Percentiles rank a stretch among this genome's conserved stretches.
phyloP scores from a whole-genome alignment of 2,888 invertebrate genomes.

The Diloba caeruleocephala region DNA sequence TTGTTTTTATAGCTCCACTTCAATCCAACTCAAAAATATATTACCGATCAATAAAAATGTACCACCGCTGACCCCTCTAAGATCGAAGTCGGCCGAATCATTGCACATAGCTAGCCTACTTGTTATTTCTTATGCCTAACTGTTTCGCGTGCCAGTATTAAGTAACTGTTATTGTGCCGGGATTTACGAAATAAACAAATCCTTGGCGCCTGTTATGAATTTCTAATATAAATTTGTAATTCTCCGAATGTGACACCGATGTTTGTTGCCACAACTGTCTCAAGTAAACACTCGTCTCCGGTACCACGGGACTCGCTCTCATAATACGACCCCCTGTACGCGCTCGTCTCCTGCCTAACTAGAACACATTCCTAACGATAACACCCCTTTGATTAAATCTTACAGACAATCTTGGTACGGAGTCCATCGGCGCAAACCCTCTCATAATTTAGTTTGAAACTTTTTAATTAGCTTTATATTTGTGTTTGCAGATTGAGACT shows the following conservation, averaged over 20 bases:
- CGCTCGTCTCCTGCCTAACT: slow-evolving; percentile 45
- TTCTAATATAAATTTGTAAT: slow-evolving; percentile 87
- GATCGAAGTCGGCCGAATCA: slow-evolving; percentile 22
- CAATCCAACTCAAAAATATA: slow-evolving; percentile 56
- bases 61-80: slow-evolving; percentile 29
- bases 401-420: slow-evolving; percentile 84
- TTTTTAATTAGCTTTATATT: slow-evolving; percentile 90
- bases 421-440: slow-evolving; percentile 85
- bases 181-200: slow-evolving; percentile 82
- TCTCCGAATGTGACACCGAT: slow-evolving; percentile 84
- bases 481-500: slow-evolving; percentile 89
- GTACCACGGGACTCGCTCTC: slow-evolving; percentile 71
- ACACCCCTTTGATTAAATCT: slow-evolving; percentile 83
- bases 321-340: slow-evolving; percentile 46
- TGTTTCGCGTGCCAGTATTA: slow-evolving; percentile 65
- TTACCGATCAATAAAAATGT: slow-evolving; percentile 48
- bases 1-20: slow-evolving; percentile 68
- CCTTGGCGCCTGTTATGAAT: slow-evolving; percentile 86
- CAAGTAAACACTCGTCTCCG: slow-evolving; percentile 78
- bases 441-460: slow-evolving; percentile 89
- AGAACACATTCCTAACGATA: slow-evolving; percentile 75
- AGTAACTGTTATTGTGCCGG: slow-evolving; percentile 73
- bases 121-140: slow-evolving; percentile 57
- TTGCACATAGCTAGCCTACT: slow-evolving; percentile 34
- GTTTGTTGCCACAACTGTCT: slow-evolving; percentile 84